Conservation (phyloP, 2,888 invertebrate genomes). For the Eremobia ochroleuca region DNA sequence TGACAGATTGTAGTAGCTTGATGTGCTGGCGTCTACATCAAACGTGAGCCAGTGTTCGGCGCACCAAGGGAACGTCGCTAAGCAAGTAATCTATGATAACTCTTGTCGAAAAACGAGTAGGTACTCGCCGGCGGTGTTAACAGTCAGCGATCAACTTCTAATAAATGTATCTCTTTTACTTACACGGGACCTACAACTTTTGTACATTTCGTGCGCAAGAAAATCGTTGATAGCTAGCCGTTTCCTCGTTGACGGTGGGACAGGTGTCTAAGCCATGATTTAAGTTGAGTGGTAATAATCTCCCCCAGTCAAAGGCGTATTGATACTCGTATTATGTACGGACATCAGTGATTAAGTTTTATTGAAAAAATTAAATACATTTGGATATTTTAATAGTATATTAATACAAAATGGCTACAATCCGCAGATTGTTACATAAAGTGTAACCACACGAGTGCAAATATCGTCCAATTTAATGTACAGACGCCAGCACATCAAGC, state of each 20-base stretch:
- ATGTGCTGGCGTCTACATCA: no score
- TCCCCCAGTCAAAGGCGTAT: background rate
- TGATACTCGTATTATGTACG: no score
- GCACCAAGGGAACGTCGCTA: background rate
- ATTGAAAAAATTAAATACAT: slow-evolving; percentile 26
- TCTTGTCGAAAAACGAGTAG: background rate
- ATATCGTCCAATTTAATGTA: slow-evolving; percentile 13
- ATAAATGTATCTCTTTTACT: no score
- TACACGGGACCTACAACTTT: no score
- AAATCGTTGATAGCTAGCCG: background rate
- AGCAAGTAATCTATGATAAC: background rate
- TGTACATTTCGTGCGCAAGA: no score
- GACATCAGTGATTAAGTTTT: background rate
- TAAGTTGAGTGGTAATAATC: background rate
- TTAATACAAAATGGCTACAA: slow-evolving; percentile 64
- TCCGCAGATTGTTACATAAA: slow-evolving; percentile 58
- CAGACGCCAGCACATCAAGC: no score
- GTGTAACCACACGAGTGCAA: slow-evolving; percentile 12
- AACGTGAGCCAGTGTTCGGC: background rate
- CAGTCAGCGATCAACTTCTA: no score
- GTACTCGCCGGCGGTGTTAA: background rate
- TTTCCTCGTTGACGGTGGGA: background rate
- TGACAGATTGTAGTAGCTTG: no score
- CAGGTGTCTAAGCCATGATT: background rate
- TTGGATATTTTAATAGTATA: slow-evolving; percentile 50